These are phyloP conservation scores for Bellardia bayeri DNA, from an alignment of 2,888 invertebrate species.

Conservation along the genomic window DNA sequence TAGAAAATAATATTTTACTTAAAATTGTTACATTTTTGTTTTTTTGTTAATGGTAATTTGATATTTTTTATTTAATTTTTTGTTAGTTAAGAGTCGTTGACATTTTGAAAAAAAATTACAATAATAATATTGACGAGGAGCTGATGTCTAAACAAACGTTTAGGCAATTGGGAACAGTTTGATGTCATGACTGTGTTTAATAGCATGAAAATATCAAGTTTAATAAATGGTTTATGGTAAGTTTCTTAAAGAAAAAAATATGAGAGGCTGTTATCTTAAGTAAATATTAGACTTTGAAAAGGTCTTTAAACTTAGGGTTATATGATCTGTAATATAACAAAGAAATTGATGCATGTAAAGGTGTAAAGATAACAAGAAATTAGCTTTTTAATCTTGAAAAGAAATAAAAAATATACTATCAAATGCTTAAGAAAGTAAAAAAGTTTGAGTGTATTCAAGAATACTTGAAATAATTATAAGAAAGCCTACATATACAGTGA, in stretches of 20 bases:
- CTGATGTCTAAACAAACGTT: slow-evolving; percentile 42
- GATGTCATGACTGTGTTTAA: slow-evolving; percentile 33
- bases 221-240: slow-evolving; percentile 15
- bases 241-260: neutral
- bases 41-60: slow-evolving; percentile 27
- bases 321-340: neutral
- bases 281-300: neutral
- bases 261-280: slow-evolving; percentile 19
- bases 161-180: slow-evolving; percentile 38
- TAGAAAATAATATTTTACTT: neutral
- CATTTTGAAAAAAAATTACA: slow-evolving; percentile 9
- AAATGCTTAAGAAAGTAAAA: too few species aligned
- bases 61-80: slow-evolving; percentile 42
- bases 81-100: slow-evolving; percentile 59
- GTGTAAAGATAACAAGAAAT: neutral
- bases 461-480: too few species aligned
- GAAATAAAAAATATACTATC: too few species aligned
- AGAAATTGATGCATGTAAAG: neutral
- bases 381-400: neutral
- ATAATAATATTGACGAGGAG: slow-evolving; percentile 6
- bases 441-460: too few species aligned
- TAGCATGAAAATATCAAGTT: slow-evolving; percentile 20
- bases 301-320: neutral
- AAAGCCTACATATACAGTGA: too few species aligned
- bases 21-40: slow-evolving; percentile 35